Evolutionary conservation across 2,888 invertebrate genomes (phyloP), one percentile per base, ranked within the genome.

Genomic region (Nesidiocoris tenuis): DNA sequence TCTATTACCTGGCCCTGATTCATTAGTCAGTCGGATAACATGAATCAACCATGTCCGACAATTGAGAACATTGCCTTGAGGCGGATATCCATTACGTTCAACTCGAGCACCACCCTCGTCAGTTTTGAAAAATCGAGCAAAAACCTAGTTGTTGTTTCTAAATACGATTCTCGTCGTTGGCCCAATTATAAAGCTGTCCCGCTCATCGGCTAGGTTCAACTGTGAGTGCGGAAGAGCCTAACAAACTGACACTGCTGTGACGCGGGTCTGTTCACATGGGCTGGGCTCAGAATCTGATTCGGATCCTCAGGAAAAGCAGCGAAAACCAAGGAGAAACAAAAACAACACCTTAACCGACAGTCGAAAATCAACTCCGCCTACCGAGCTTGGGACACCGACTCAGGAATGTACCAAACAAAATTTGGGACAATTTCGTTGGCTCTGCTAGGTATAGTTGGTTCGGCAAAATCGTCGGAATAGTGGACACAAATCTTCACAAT

Each of bases 181-280:
- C 12, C 70, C 70, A 70, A 70, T 70, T 70, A 70, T 70, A 70
- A 70, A 70, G 70, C 70, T 59, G 70, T 70, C 59, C 70, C 70
- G 23, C 24, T 59, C 70, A 70, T 70, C 70, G 59, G 24, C 21
- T 23, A 57, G 39, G 39, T 39, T 39, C 3, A 39, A 39, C 3
- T 3, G 12, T 12, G 12, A 39, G 39, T 3, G 39, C 12, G 12
- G 5, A 39, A 39, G 39, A 12, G 39, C 12, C 12, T 39, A 39
- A 3, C 12, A 12, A 39, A 39, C 39, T 39, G 39, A 3, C 39
- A 39, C 39, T 39, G 39, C 12, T 7, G 39, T 12, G 39, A 39
- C 39, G 3, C 5, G 39, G 3, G 39, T 39, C 39, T 39, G n/a
- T n/a, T n/a, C n/a, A n/a, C n/a, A n/a, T n/a, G n/a, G n/a, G n/a